Conservation (phyloP, 2,888 invertebrate genomes). For the Microctonus hyperodae region DNA sequence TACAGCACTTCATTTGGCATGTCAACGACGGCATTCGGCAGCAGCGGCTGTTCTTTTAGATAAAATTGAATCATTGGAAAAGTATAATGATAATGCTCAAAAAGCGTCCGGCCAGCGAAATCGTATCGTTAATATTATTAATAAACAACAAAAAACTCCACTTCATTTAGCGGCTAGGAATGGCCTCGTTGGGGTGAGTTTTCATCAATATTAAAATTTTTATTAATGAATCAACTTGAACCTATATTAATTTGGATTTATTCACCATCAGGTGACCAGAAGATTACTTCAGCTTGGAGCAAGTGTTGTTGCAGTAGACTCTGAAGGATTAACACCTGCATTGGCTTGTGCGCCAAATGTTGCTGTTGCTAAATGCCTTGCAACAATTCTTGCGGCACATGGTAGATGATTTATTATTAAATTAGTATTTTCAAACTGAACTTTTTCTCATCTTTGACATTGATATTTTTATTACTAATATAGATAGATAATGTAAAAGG, state of each 20-base stretch:
- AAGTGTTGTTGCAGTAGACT: conserved; percentile 67
- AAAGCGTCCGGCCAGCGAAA: conserved; percentile 40
- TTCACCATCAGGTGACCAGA: conserved; percentile 62
- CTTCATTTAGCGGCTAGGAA: conserved; percentile 71
- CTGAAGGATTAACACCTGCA: conserved; percentile 70
- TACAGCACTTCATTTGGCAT: conserved; percentile 71
- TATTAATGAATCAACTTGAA: not conserved
- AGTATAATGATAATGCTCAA: conserved; percentile 35
- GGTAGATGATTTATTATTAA: conserved; percentile 39
- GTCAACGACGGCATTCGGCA: conserved; percentile 67
- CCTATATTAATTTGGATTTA: not conserved
- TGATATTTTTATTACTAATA: not conserved
- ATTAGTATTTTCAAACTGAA: not conserved
- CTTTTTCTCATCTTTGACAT: conserved; percentile 1
- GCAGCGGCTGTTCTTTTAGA: conserved; percentile 68
- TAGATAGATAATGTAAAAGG: no score
- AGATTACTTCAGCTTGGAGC: conserved; percentile 69
- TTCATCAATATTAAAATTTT: not conserved
- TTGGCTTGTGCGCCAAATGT: conserved; percentile 70
- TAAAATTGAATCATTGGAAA: conserved; percentile 62
- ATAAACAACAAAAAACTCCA: conserved; percentile 68
- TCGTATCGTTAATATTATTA: conserved; percentile 65
- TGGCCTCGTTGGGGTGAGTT: conserved; percentile 66
- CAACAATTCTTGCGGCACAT: conserved; percentile 66
- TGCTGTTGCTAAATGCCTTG: conserved; percentile 70